Conservation (phyloP, 2,113 vertebrate genomes). For the Campylomormyrus tamandua region DNA sequence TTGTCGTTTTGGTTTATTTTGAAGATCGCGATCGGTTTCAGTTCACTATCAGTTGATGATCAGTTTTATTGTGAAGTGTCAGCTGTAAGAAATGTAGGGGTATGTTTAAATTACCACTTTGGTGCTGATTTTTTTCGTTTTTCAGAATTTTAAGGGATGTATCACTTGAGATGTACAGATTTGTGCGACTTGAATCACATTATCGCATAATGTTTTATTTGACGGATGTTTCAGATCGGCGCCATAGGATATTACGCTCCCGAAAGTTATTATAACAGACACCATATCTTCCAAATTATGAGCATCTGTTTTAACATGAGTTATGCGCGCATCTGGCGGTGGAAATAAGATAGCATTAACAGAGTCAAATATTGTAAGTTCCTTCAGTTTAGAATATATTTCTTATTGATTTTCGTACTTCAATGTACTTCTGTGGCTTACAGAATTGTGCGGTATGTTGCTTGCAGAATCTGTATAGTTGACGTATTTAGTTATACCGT, state of each 20-base stretch:
- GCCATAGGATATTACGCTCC: background rate
- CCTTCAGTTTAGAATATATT: background rate
- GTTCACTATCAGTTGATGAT: background rate
- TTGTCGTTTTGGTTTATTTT: background rate
- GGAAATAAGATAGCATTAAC: background rate
- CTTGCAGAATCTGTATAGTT: too few species aligned
- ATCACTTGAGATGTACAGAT: background rate
- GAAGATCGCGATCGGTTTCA: background rate
- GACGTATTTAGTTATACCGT: too few species aligned
- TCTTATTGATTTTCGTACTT: background rate
- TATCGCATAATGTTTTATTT: background rate
- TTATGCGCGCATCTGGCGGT: too few species aligned
- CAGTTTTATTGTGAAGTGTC: background rate
- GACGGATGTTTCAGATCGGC: background rate
- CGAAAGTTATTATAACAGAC: too few species aligned
- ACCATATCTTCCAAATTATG: background rate
- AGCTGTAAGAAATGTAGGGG: background rate
- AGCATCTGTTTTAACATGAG: background rate
- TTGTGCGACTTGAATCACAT: background rate
- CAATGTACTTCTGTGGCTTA: background rate
- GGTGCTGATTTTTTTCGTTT: background rate
- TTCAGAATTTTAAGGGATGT: background rate
- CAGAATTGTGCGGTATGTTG: too few species aligned
- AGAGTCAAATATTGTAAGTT: background rate
- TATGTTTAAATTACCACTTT: background rate